A percentile compares a stretch with the other conserved stretches of the same genome.
Conservation (phyloP, 1,140 invertebrate species). For the Hylaeus anthracinus region DNA sequence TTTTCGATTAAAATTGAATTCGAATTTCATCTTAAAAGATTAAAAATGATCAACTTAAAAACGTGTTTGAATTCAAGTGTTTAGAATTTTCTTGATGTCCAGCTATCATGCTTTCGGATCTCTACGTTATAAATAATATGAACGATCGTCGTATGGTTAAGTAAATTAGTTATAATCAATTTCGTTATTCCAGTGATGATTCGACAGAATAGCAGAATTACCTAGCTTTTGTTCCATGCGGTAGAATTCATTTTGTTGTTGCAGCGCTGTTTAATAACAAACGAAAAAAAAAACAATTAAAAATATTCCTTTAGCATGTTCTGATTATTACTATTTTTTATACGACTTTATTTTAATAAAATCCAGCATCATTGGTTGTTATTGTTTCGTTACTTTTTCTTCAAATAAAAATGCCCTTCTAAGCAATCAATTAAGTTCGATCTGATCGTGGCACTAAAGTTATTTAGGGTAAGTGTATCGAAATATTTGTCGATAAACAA, state of each 20-base stretch:
- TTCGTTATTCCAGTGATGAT: conserved; percentile 5
- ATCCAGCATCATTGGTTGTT: too few relatives aligned
- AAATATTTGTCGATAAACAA: neutral
- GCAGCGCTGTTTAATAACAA: too few relatives aligned
- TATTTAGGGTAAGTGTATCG: too few relatives aligned
- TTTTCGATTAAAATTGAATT: neutral
- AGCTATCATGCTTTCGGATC: conserved; percentile 14
- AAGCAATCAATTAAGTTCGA: too few relatives aligned
- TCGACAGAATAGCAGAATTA: conserved; percentile 13
- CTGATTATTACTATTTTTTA: too few relatives aligned
- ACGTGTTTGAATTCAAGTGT: neutral
- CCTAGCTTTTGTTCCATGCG: conserved; percentile 15
- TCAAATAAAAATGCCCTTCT: too few relatives aligned
- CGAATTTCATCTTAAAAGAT: neutral
- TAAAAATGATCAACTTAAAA: neutral
- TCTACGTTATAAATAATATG: conserved; percentile 26
- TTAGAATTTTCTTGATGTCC: neutral
- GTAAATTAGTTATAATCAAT: conserved; percentile 32
- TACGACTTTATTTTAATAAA: too few relatives aligned
- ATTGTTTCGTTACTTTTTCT: too few relatives aligned
- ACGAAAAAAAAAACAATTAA: too few relatives aligned
- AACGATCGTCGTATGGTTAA: neutral
- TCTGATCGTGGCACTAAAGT: too few relatives aligned
- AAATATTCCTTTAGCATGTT: too few relatives aligned
- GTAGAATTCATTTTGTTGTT: conserved; percentile 11